Base-by-base conservation (phyloP, 2,113 vertebrate species). In the Cyphotilapia sp. region DNA sequence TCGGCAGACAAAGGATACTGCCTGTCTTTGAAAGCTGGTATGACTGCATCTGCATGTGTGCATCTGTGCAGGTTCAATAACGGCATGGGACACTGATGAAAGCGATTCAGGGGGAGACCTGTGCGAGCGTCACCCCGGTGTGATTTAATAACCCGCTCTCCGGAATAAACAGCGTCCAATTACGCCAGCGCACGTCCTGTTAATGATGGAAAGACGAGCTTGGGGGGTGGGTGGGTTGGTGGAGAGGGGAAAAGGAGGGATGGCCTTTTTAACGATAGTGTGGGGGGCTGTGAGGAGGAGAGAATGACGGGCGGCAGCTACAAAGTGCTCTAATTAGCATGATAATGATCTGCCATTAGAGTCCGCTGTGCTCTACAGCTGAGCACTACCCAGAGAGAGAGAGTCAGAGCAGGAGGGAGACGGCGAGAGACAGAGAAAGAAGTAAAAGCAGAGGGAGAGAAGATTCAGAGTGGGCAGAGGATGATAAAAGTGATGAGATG, bases 241-340 rank as follows among this genome's bases (percentile, higher is more conserved):
- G 83, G 85, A 80, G 91, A 89, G 92, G 88, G 88, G 87, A 87
- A 69, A 85, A 86, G 91, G 92, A 86, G 83, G 92, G 93, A 92
- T 91, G 94, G 95, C 93, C 94, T 95, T 95, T 96, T 95, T 95
- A 96, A 96, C 92, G 92, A 95, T 94, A 94, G 95, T 71, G 86
- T 69, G 92, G 87, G 90, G 66, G 85, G 87, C 81, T 86, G 91
- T 69, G 88, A 86, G 84, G 88, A 89, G 90, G 90, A 91, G 93
- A 94, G 94, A 95, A 95, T 96, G 95, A 94, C 93, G 94, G 95
- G 94, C 95, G 94, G 95, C 94, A 95, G 95, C 94, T 96, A 96
- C 96, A 96, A 96, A 96, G 96, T 96, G 96, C 95, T 96, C 95
- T 96, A 96, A 96, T 96, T 96, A 96, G 95, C 95, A 96, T 96